phyloP scores from a whole-genome alignment of 1,140 invertebrate genomes.

The Monomorium pharaonis region DNA sequence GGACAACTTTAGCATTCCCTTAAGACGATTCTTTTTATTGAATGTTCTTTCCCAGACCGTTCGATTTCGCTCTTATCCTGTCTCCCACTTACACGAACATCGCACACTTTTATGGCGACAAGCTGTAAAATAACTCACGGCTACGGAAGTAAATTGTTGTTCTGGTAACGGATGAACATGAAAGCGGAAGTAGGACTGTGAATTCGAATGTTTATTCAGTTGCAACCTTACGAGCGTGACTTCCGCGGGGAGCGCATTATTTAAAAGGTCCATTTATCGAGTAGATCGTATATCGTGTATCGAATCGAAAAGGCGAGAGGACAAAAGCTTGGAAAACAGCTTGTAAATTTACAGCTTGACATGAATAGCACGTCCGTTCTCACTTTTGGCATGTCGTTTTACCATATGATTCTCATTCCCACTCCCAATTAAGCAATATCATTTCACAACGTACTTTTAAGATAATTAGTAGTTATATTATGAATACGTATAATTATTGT shows the following conservation, averaged over 20 bases:
- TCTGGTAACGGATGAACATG: constrained; percentile 9
- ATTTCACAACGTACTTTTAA: not conserved
- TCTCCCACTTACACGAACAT: constrained; percentile 2
- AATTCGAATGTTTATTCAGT: constrained; percentile 63
- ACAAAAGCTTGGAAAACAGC: constrained; percentile 50
- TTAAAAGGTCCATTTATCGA: constrained; percentile 47
- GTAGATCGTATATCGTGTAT: constrained; percentile 33
- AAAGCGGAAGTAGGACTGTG: constrained; percentile 44
- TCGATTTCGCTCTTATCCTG: constrained; percentile 29
- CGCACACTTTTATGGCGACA: constrained; percentile 59
- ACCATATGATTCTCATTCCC: not conserved
- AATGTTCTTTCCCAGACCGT: not conserved
- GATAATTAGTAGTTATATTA: not conserved
- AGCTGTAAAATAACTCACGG: constrained; percentile 48
- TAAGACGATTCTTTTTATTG: not conserved
- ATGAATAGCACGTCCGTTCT: constrained; percentile 27
- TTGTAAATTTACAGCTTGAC: constrained; percentile 45
- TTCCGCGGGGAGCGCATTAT: constrained; percentile 42
- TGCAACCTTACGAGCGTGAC: constrained; percentile 11
- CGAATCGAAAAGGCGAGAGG: constrained; percentile 23
- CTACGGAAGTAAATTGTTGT: constrained; percentile 54
- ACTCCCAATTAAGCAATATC: not conserved
- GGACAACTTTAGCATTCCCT: too few relatives aligned
- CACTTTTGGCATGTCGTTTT: not conserved
- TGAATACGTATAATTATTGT: not conserved